Evolutionary conservation across 2,888 invertebrate genomes (phyloP).

Genomic region (Oscheius sp.): DNA sequence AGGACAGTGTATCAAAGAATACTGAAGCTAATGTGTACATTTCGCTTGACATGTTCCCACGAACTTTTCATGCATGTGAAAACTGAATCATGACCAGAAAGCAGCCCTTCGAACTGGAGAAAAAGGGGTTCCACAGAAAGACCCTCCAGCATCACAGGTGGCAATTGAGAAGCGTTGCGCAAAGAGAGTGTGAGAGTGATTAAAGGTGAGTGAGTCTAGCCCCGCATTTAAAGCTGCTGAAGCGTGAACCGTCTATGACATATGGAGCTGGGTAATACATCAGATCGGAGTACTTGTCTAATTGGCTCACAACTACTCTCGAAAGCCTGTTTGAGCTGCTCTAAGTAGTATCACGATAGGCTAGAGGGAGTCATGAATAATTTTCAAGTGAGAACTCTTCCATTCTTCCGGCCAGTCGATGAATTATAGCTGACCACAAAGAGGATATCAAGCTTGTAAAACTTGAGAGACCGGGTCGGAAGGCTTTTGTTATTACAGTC

Average conservation of each 20-base stretch:
- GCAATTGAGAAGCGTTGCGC: slow-evolving; percentile 32
- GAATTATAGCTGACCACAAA: slow-evolving; percentile 2
- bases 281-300: slow-evolving; percentile 21
- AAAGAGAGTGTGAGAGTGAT: slow-evolving; percentile 20
- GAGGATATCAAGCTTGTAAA: slow-evolving; percentile 12
- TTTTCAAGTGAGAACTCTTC: slow-evolving; percentile 7
- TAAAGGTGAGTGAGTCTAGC: slow-evolving; percentile 34
- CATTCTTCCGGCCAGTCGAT: slow-evolving; percentile 3
- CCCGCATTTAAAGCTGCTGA: slow-evolving; percentile 31
- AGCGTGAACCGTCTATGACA: slow-evolving; percentile 34
- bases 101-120: no score
- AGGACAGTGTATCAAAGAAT: no score
- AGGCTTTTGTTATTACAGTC: background rate
- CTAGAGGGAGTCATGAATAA: slow-evolving; percentile 13
- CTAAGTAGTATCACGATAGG: background rate
- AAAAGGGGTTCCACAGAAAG: slow-evolving; percentile 5
- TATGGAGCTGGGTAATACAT: slow-evolving; percentile 36
- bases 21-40: no score
- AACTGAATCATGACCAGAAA: no score
- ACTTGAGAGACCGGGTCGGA: slow-evolving; percentile 7
- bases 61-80: no score
- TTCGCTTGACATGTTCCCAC: no score
- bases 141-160: slow-evolving; percentile 29
- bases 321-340: slow-evolving; percentile 11
- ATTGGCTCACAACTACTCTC: slow-evolving; percentile 26